A percentile compares a stretch with the other conserved stretches of the same genome.
Conservation (phyloP, 2,888 invertebrate species). For the Diaperis boleti region DNA sequence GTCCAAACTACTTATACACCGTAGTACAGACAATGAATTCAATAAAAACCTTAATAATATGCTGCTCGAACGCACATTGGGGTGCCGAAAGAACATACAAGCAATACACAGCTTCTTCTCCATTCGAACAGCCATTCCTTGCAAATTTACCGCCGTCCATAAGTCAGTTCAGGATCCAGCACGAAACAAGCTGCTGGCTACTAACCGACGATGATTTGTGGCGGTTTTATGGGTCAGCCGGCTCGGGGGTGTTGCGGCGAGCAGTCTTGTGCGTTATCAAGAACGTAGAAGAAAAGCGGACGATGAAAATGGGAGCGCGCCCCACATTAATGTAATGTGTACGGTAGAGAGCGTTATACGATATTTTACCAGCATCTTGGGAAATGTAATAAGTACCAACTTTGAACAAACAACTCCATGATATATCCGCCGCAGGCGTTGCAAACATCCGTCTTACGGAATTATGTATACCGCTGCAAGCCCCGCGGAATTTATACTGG, state of each 20-base stretch:
- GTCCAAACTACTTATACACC: too few species aligned
- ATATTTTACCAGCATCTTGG: conserved; percentile 39
- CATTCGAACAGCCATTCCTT: neutral
- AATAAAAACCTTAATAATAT: too few species aligned
- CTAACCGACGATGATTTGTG: conserved; percentile 7
- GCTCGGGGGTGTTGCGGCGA: neutral
- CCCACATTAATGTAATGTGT: conserved; percentile 35
- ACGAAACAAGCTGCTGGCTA: conserved; percentile 12
- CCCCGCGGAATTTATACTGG: conserved; percentile 20
- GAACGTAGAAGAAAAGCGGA: conserved; percentile 17
- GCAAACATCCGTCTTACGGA: conserved; percentile 30
- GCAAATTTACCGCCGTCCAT: conserved; percentile 7
- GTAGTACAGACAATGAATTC: too few species aligned
- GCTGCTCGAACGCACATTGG: too few species aligned
- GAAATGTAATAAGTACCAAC: conserved; percentile 39
- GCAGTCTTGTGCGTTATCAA: conserved; percentile 8
- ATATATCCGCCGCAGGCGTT: conserved; percentile 33
- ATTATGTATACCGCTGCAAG: conserved; percentile 31
- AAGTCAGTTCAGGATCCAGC: conserved; percentile 2
- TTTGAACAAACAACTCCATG: conserved; percentile 38
- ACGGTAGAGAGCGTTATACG: conserved; percentile 31
- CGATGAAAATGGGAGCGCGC: conserved; percentile 13
- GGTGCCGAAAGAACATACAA: neutral
- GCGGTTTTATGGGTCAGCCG: conserved; percentile 9
- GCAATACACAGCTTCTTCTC: neutral